Evolutionary conservation across 2,888 invertebrate species (phyloP).

Genomic region (Cyaniris semiargus): DNA sequence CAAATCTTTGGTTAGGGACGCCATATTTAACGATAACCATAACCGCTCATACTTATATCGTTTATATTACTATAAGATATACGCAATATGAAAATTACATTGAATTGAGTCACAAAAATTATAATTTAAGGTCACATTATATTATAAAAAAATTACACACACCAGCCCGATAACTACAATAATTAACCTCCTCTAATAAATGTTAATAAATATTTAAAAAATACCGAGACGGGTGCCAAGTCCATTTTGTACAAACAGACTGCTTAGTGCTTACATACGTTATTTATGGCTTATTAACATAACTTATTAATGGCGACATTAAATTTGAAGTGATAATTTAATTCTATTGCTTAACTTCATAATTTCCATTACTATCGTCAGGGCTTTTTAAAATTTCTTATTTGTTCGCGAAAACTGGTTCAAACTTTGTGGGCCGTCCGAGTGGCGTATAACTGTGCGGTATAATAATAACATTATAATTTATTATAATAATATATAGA

Average conservation of each 20-base stretch:
- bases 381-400: background rate
- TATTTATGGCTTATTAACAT: conserved; percentile 14
- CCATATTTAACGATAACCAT: too few species aligned
- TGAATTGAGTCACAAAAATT: too few species aligned
- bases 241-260: conserved; percentile 12
- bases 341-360: conserved; percentile 26
- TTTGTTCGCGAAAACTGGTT: conserved; percentile 13
- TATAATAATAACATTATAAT: conserved; percentile 15
- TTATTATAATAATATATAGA: conserved; percentile 13
- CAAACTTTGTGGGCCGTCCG: background rate
- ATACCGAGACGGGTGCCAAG: background rate
- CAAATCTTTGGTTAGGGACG: too few species aligned
- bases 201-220: conserved; percentile 14
- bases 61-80: too few species aligned
- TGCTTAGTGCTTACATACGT: conserved; percentile 27
- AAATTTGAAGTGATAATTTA: conserved; percentile 23
- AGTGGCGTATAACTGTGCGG: background rate
- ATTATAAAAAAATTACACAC: background rate
- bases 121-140: too few species aligned
- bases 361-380: conserved; percentile 5
- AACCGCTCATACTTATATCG: too few species aligned
- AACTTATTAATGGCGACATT: conserved; percentile 25
- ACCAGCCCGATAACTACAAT: background rate
- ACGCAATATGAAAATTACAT: too few species aligned
- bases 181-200: conserved; percentile 11